Conservation (phyloP, 1,140 invertebrate species). For the Drosophila arizonae region DNA sequence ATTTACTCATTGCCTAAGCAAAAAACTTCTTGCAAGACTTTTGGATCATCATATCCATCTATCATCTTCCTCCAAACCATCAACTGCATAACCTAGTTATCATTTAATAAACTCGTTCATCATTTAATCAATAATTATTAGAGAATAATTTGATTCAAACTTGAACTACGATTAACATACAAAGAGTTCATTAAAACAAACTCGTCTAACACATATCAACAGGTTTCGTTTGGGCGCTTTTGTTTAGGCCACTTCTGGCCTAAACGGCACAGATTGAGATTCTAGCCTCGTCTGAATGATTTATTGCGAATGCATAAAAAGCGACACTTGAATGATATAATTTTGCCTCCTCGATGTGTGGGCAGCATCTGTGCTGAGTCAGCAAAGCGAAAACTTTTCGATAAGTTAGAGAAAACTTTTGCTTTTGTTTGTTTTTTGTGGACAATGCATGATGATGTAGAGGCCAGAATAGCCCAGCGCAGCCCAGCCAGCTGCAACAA, state of each 20-base stretch:
- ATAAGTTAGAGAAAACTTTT: slow-evolving; percentile 33
- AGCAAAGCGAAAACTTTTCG: slow-evolving; percentile 32
- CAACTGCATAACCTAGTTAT: not conserved
- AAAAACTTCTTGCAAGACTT: too few species aligned
- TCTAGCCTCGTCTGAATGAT: slow-evolving; percentile 14
- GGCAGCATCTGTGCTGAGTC: slow-evolving; percentile 1
- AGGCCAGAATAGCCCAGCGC: too few species aligned
- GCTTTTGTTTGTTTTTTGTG: slow-evolving; percentile 24
- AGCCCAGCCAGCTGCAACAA: slow-evolving; percentile 18
- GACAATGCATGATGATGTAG: not conserved
- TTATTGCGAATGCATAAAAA: slow-evolving; percentile 36
- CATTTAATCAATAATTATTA: too few species aligned
- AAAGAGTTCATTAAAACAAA: not conserved
- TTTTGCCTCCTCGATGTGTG: slow-evolving; percentile 11
- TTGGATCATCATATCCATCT: too few species aligned
- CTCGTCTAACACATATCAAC: slow-evolving; percentile 10
- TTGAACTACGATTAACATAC: not conserved
- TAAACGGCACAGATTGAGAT: not conserved
- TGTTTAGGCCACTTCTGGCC: slow-evolving; percentile 2
- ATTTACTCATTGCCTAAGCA: too few species aligned
- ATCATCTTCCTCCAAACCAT: not conserved
- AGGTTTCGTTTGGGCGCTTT: slow-evolving; percentile 12
- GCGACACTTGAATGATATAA: slow-evolving; percentile 43
- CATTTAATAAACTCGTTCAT: not conserved
- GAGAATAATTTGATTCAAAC: not conserved